Base-by-base conservation (phyloP, 2,888 invertebrate genomes). In the Metopia argyrocephala region DNA sequence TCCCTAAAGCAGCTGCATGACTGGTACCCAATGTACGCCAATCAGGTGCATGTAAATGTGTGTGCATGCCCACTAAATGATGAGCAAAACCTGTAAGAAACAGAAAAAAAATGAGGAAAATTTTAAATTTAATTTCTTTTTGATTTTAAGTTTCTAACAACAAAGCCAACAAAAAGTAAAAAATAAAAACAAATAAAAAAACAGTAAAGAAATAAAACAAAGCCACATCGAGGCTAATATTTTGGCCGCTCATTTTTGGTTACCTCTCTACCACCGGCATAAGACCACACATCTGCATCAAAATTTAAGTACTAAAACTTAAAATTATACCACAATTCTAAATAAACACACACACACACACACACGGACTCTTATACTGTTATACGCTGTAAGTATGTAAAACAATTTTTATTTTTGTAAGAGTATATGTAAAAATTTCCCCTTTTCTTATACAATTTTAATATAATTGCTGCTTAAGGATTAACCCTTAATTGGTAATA, bases 1-100 rank as follows among this genome's bases (percentile, higher is more conserved):
- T 86, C 20, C 87, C 89, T 21, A 86, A 70, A 87, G 87, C 79
- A 0, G 82, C 80, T 1, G 66, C 78, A 68, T 83, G 83, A 86
- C 91, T 85, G 7, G 85, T 85, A 27, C 89, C 87, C 62, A 88
- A 65, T 6, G 88, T 85, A 85, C 93, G 92, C 90, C 94, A 93
- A 59, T 94, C 94, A 15, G 93, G 90, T 1, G 93, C 93, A 23
- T 94, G 94, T 83, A 93, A 91, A 9, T 93, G 92, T 0, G 93
- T 93, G 9, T 94, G 94, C 83, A 94, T 91, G 3, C 94, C 94
- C 6, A 94, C 94, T 82, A 95, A 87, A 88, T 95, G 95, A 86
- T 95, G 95, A 0, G 95, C 95, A 86, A 95, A 94, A 83, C 95
- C 95, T 95, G 75, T 3, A 82, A 61, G 52, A 48, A 57, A 61